phyloP scores from a whole-genome alignment of 2,888 invertebrate species.

The Portevinia maculata region DNA sequence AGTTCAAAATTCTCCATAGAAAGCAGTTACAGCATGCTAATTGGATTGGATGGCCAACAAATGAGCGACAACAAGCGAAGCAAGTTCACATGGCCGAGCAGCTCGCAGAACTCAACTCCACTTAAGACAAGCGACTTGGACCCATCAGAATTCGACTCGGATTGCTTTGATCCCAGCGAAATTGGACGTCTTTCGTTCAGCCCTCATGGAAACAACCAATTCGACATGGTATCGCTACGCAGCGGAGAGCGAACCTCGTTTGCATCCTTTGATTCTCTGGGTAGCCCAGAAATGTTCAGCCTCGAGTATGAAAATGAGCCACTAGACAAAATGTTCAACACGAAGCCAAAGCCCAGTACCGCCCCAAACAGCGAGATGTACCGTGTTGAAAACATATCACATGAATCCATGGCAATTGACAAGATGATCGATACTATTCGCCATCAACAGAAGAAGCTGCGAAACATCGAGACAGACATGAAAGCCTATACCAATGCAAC shows the following conservation, averaged over 20 bases:
- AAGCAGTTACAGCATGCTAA: constrained; percentile 80
- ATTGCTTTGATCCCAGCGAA: constrained; percentile 73
- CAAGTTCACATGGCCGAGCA: constrained; percentile 78
- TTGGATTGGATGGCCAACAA: constrained; percentile 77
- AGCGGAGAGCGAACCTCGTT: constrained; percentile 48
- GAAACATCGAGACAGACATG: constrained; percentile 77
- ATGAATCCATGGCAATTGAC: constrained; percentile 72
- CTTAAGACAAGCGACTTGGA: constrained; percentile 79
- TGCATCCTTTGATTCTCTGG: constrained; percentile 50
- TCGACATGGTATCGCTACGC: constrained; percentile 69
- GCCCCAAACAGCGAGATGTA: constrained; percentile 12
- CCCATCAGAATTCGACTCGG: constrained; percentile 78
- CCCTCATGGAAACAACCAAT: constrained; percentile 74
- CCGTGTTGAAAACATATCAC: not conserved
- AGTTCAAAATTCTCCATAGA: constrained; percentile 76
- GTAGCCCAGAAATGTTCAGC: constrained; percentile 76
- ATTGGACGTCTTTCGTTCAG: constrained; percentile 77
- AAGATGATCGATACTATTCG: constrained; percentile 78
- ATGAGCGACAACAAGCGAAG: constrained; percentile 77
- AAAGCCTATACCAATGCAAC: constrained; percentile 74
- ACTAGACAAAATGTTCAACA: constrained; percentile 78
- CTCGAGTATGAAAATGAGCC: constrained; percentile 79
- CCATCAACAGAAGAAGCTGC: constrained; percentile 77
- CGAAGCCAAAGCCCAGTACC: constrained; percentile 51
- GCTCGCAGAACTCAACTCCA: constrained; percentile 63